phyloP scores from a whole-genome alignment of 2,888 invertebrate genomes.

The Oscheius myriophilus region DNA sequence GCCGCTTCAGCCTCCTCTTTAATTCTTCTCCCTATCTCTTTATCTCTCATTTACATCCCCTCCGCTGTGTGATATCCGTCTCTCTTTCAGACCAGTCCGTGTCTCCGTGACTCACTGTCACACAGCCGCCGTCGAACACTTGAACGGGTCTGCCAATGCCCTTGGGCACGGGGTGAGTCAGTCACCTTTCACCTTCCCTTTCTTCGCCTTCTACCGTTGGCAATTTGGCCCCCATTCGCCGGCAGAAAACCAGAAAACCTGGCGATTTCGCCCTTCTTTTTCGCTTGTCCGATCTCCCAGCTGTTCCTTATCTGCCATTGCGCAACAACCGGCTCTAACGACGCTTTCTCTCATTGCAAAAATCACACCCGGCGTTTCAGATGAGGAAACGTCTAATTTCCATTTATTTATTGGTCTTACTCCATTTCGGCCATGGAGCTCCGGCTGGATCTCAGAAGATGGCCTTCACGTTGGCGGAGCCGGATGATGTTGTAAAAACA shows the following conservation, averaged over 20 bases:
- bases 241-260: not conserved
- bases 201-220: not conserved
- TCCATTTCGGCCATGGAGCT: not conserved
- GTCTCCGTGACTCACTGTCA: conserved; percentile 1
- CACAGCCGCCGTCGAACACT: conserved; percentile 3
- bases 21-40: too few species aligned
- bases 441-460: conserved; percentile 13
- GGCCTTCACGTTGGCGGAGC: conserved; percentile 25
- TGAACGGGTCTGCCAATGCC: conserved; percentile 31
- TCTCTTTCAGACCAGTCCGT: not conserved
- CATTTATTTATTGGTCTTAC: conserved; percentile 1
- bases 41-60: too few species aligned
- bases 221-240: not conserved
- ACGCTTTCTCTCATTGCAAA: too few species aligned
- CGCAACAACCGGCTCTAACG: conserved; percentile 22
- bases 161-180: conserved; percentile 32
- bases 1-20: too few species aligned
- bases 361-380: conserved; percentile 34
- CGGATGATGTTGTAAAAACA: conserved; percentile 28
- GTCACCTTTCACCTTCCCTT: conserved; percentile 4
- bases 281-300: not conserved
- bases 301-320: not conserved
- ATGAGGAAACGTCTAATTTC: conserved; percentile 35
- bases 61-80: too few species aligned
- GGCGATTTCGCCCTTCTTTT: conserved; percentile 2